Evolutionary conservation across 2,888 invertebrate genomes (phyloP).

Genomic region (Macrosiphum euphorbiae): DNA sequence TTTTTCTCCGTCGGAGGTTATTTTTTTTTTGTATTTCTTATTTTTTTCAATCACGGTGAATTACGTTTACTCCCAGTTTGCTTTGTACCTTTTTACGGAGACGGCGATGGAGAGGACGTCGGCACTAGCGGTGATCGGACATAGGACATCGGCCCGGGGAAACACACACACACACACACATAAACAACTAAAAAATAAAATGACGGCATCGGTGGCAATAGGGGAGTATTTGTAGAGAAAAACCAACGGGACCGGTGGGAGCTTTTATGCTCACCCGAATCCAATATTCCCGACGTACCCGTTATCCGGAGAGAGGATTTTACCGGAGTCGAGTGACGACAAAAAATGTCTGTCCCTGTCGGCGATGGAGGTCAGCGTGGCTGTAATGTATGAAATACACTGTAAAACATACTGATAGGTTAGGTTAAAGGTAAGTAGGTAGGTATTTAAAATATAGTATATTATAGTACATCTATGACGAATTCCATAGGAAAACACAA

Average conservation of each 20-base stretch:
- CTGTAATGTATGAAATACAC: not conserved
- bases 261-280: conserved; percentile 8
- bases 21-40: conserved; percentile 9
- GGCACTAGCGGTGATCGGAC: not conserved
- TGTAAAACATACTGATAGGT: not conserved
- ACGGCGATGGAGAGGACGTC: not conserved
- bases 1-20: not conserved
- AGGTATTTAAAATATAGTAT: not conserved
- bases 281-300: conserved; percentile 40
- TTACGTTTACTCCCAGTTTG: conserved; percentile 41
- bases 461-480: no score
- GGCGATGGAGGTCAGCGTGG: not conserved
- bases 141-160: not conserved
- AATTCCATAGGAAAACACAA: not conserved
- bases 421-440: not conserved
- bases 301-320: conserved; percentile 16
- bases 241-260: conserved; percentile 11
- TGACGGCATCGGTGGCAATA: not conserved
- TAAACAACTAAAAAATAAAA: not conserved
- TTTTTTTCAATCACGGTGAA: conserved; percentile 54
- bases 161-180: not conserved
- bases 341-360: not conserved
- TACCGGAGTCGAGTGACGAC: not conserved
- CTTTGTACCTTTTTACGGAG: not conserved
- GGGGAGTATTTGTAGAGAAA: not conserved